Conservation (phyloP, 2,888 invertebrate species). For the Pemphredon lugubris region DNA sequence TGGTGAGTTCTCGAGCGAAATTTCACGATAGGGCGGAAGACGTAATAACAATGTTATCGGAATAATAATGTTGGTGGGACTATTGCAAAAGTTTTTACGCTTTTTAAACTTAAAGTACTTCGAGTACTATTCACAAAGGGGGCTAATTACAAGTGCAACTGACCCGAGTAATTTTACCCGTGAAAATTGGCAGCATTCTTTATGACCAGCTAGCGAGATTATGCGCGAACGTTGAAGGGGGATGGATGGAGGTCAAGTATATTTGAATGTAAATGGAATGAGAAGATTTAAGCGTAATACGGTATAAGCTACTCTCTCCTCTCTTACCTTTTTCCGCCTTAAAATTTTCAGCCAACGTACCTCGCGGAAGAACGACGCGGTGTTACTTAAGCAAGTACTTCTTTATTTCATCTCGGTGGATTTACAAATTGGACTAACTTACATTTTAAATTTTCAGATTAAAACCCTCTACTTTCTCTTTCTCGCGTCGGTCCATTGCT, state of each 20-base stretch:
- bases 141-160: slow-evolving; percentile 9
- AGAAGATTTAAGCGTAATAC: slow-evolving; percentile 64
- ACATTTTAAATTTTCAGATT: slow-evolving; percentile 63
- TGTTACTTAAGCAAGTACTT: slow-evolving; percentile 67
- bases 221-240: slow-evolving; percentile 15
- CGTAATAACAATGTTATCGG: too few relatives aligned
- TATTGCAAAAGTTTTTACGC: too few relatives aligned
- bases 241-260: slow-evolving; percentile 65
- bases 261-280: slow-evolving; percentile 63
- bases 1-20: too few relatives aligned
- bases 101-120: neutral
- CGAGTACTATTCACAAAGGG: too few relatives aligned
- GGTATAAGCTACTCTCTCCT: slow-evolving; percentile 52
- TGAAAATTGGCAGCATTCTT: slow-evolving; percentile 19
- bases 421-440: slow-evolving; percentile 65
- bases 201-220: slow-evolving; percentile 17
- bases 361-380: slow-evolving; percentile 28
- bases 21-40: too few relatives aligned
- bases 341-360: slow-evolving; percentile 28
- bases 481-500: slow-evolving; percentile 8
- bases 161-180: neutral
- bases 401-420: slow-evolving; percentile 40
- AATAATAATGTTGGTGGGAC: too few relatives aligned
- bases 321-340: slow-evolving; percentile 36
- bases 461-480: slow-evolving; percentile 48